Percentiles rank a stretch among this genome's conserved stretches.
Conservation (phyloP, 2,888 invertebrate species). For the Mimachlamys varia region DNA sequence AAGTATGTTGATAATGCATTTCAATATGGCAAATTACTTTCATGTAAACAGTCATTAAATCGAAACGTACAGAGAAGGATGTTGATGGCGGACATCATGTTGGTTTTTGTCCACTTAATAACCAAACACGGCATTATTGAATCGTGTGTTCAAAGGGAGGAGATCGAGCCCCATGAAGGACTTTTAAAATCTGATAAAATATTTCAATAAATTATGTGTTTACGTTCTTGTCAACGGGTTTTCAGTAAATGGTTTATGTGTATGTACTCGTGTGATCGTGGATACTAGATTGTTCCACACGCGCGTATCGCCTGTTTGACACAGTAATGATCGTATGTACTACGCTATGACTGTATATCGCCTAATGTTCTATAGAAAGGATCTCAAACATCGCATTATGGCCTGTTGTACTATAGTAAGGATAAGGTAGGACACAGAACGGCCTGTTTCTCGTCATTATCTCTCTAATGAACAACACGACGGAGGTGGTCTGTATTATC, state of each 20-base stretch:
- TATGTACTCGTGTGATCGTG: background rate
- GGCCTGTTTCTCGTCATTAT: background rate
- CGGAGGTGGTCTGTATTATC: background rate
- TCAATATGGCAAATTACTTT: background rate
- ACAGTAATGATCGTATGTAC: background rate
- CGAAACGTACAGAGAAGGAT: background rate
- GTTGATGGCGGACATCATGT: background rate
- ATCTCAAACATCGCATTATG: too few species aligned
- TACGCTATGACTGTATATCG: background rate
- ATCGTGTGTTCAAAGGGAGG: background rate
- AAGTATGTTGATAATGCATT: background rate
- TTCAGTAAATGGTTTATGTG: background rate
- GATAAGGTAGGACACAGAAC: too few species aligned
- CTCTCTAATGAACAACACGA: background rate
- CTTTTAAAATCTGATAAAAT: slow-evolving; percentile 30
- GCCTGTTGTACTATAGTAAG: too few species aligned
- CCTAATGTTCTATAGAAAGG: background rate
- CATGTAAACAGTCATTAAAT: background rate
- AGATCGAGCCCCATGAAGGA: background rate
- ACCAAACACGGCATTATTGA: background rate
- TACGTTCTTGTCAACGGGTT: background rate
- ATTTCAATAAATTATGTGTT: background rate
- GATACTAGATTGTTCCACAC: background rate
- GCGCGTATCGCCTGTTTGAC: background rate
- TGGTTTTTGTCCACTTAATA: background rate